phyloP scores from a whole-genome alignment of 2,797 vertebrate species.

The Lepus townsendii region DNA sequence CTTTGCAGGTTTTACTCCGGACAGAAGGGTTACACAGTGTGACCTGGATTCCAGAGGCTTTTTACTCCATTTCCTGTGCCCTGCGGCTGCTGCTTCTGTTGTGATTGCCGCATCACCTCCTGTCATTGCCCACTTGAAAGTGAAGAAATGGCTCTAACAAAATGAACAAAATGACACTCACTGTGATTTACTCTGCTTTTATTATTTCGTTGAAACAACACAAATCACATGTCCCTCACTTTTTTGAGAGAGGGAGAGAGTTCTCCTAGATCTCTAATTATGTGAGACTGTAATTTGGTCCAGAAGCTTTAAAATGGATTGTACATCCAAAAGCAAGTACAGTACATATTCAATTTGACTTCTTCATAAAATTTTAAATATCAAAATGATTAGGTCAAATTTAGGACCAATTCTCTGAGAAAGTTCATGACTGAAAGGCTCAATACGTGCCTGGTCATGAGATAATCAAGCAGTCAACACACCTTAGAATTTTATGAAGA shows the following conservation, averaged over 20 bases:
- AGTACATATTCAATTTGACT: slow-evolving; percentile 66
- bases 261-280: slow-evolving; percentile 55
- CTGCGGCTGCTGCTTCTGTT: not conserved
- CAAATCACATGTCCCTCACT: not conserved
- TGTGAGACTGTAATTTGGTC: slow-evolving; percentile 50
- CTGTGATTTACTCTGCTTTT: slow-evolving; percentile 50
- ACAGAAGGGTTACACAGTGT: not conserved
- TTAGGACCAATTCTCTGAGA: slow-evolving; percentile 68
- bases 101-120: not conserved
- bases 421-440: slow-evolving; percentile 78
- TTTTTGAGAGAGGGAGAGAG: not conserved
- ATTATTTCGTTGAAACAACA: slow-evolving; percentile 60
- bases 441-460: slow-evolving; percentile 29
- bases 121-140: slow-evolving; percentile 56
- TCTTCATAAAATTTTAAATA: slow-evolving; percentile 78
- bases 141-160: slow-evolving; percentile 37
- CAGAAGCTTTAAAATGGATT: slow-evolving; percentile 63
- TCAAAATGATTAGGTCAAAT: slow-evolving; percentile 74
- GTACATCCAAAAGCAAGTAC: slow-evolving; percentile 48
- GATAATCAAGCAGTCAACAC: slow-evolving; percentile 78
- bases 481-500: slow-evolving; percentile 80
- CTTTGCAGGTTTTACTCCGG: not conserved
- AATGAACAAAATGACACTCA: slow-evolving; percentile 42
- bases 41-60: not conserved
- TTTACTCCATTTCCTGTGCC: not conserved